These are phyloP conservation scores for Lobophora halterata DNA, from an alignment of 2,888 invertebrate genomes.

Conservation along the genomic window DNA sequence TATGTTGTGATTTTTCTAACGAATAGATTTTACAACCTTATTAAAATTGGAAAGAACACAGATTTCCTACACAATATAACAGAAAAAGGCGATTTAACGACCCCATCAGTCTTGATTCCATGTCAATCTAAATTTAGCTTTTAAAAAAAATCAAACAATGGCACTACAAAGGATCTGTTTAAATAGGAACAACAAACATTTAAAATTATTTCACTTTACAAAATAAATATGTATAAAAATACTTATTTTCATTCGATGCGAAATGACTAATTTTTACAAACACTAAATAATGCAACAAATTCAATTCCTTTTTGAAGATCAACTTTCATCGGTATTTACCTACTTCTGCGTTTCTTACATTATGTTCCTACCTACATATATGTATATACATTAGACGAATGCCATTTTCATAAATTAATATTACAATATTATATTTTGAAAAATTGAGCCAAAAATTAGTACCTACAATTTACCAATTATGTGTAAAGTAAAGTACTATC, in stretches of 20 bases:
- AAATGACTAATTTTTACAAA: slow-evolving; percentile 49
- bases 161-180: slow-evolving; percentile 63
- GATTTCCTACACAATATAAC: slow-evolving; percentile 2
- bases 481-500: too few relatives aligned
- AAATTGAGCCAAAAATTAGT: slow-evolving; percentile 28
- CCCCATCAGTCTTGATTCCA: slow-evolving; percentile 72
- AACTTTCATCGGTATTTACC: slow-evolving; percentile 5
- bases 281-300: slow-evolving; percentile 5
- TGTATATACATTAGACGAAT: too few relatives aligned
- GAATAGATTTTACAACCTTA: too few relatives aligned
- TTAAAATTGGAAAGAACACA: not conserved
- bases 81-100: slow-evolving; percentile 32
- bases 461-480: slow-evolving; percentile 11
- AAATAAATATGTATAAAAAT: slow-evolving; percentile 62
- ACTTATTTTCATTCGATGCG: slow-evolving; percentile 47
- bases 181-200: slow-evolving; percentile 69
- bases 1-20: too few relatives aligned
- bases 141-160: slow-evolving; percentile 51
- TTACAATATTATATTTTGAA: slow-evolving; percentile 7
- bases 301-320: slow-evolving; percentile 22
- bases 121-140: slow-evolving; percentile 48
- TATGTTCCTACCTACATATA: slow-evolving; percentile 8
- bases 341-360: slow-evolving; percentile 2
- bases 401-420: too few relatives aligned
- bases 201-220: slow-evolving; percentile 47